These are phyloP conservation scores for Aproaerema taeniolella DNA, from an alignment of 2,888 invertebrate species.

Conservation along the genomic window DNA sequence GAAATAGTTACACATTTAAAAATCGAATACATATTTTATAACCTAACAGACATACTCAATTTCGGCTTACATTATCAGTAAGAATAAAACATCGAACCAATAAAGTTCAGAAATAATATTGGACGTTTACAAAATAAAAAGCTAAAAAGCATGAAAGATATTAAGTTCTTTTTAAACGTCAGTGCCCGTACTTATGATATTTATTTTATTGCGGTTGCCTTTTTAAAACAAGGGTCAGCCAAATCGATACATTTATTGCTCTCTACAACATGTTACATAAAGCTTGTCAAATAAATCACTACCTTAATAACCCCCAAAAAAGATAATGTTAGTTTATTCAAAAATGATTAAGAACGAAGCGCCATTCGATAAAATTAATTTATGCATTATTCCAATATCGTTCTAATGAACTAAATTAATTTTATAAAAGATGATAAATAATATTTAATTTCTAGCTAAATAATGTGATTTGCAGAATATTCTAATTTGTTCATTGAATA, in stretches of 20 bases:
- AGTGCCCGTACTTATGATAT: conserved; percentile 40
- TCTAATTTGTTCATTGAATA: conserved; percentile 6
- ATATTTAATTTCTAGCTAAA: conserved; percentile 7
- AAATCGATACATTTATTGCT: conserved; percentile 60
- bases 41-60: too few relatives aligned
- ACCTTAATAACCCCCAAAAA: conserved; percentile 60
- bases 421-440: conserved; percentile 9
- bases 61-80: too few relatives aligned
- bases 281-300: conserved; percentile 65
- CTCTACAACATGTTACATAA: conserved; percentile 46
- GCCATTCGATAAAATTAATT: conserved; percentile 16
- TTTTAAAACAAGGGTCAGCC: conserved; percentile 58
- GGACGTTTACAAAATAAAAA: conserved; percentile 17
- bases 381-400: conserved; percentile 15
- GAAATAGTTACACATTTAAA: too few relatives aligned
- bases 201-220: conserved; percentile 44
- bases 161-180: conserved; percentile 37
- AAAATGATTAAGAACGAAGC: conserved; percentile 50
- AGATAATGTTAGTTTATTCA: conserved; percentile 54
- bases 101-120: conserved; percentile 16
- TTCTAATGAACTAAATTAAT: conserved; percentile 15
- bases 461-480: conserved; percentile 3
- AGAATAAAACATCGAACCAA: conserved; percentile 6
- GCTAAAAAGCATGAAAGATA: conserved; percentile 16
- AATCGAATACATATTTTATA: too few relatives aligned